A percentile compares a stretch with the other conserved stretches of the same genome.
phyloP scores from a whole-genome alignment of 2,888 invertebrate species.

The Elegia similella region DNA sequence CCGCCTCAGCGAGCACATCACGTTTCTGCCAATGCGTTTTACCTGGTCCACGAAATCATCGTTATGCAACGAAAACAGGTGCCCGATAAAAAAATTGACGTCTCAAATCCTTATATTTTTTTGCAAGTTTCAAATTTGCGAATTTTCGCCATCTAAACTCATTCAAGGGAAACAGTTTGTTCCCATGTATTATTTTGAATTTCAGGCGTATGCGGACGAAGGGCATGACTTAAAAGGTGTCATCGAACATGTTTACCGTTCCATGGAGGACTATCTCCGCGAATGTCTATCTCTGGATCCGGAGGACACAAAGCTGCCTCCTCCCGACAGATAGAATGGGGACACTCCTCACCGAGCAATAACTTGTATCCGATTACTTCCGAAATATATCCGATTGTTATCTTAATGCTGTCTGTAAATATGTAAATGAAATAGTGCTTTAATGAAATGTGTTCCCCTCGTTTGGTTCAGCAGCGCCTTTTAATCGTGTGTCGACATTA shows the following conservation, averaged over 20 bases:
- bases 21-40: too few species aligned
- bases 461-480: conserved; percentile 48
- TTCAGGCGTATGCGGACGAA: conserved; percentile 95
- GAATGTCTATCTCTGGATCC: conserved; percentile 94
- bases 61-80: too few species aligned
- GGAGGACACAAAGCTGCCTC: conserved; percentile 85
- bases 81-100: too few species aligned
- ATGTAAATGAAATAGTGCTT: conserved; percentile 78
- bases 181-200: conserved; percentile 35
- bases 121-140: too few species aligned
- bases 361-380: conserved; percentile 32
- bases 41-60: too few species aligned
- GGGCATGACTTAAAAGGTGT: conserved; percentile 92
- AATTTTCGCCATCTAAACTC: too few species aligned
- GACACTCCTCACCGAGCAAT: conserved; percentile 28
- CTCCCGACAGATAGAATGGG: conserved; percentile 76
- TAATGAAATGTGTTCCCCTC: conserved; percentile 74
- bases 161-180: too few species aligned
- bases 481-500: conserved; percentile 27
- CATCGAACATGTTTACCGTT: conserved; percentile 94
- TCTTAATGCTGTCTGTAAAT: conserved; percentile 64
- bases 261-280: conserved; percentile 95
- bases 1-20: too few species aligned
- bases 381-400: conserved; percentile 48
- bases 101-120: too few species aligned